Conservation (phyloP, 2,797 vertebrate genomes). For the Lagorchestes hirsutus region DNA sequence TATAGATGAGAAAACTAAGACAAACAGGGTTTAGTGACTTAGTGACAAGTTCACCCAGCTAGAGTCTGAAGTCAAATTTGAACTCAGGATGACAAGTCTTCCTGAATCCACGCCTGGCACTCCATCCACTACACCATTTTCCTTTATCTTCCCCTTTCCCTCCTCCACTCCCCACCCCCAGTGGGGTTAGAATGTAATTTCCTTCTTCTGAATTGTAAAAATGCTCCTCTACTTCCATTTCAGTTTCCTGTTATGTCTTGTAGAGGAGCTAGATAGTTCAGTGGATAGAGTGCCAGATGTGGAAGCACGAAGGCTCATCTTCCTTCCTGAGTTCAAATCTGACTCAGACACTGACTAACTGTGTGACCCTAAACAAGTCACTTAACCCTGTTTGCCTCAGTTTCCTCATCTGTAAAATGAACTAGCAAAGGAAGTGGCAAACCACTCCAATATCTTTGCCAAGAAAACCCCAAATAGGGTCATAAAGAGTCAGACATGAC, state of each 20-base stretch:
- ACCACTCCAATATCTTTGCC: background rate
- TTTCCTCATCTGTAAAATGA: background rate
- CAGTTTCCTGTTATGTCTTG: background rate
- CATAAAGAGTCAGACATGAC: background rate
- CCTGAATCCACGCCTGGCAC: background rate
- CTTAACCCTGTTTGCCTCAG: background rate
- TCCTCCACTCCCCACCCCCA: background rate
- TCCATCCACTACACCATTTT: background rate
- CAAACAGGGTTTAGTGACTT: background rate
- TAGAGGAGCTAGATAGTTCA: background rate
- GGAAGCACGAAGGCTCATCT: background rate
- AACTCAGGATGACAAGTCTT: background rate
- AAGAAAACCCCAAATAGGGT: background rate
- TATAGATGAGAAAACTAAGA: background rate
- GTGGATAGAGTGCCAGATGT: background rate
- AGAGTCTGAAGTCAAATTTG: background rate
- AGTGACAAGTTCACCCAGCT: background rate
- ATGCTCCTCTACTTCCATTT: background rate
- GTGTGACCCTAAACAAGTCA: background rate
- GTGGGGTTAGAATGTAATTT: background rate
- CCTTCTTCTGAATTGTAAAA: background rate
- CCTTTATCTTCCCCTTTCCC: background rate
- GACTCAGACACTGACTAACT: background rate
- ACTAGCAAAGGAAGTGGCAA: background rate
- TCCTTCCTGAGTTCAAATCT: background rate